Evolutionary conservation across 2,797 vertebrate species (phyloP).

Genomic region (Carduelis carduelis): DNA sequence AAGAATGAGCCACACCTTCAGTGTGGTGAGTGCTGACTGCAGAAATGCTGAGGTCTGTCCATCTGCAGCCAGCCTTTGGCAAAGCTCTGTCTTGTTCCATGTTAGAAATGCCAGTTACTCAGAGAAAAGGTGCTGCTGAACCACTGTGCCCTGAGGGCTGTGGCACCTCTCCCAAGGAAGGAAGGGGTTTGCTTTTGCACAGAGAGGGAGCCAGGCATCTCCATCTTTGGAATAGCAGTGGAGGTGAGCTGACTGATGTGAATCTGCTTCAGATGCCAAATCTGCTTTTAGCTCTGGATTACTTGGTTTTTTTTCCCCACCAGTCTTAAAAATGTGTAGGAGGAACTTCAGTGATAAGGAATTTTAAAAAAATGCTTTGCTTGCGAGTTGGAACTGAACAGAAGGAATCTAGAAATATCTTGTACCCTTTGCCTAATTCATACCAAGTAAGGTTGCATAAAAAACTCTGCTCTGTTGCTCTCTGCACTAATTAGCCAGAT

Average conservation of each 20-base stretch:
- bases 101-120: not conserved
- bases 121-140: not conserved
- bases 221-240: not conserved
- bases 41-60: not conserved
- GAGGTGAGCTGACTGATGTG: not conserved
- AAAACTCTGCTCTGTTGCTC: not conserved
- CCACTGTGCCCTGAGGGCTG: not conserved
- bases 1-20: not conserved
- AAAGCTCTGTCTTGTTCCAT: not conserved
- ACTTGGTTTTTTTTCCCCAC: not conserved
- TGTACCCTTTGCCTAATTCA: not conserved
- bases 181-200: not conserved
- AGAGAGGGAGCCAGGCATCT: not conserved
- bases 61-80: not conserved
- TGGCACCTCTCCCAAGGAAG: not conserved
- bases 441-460: not conserved
- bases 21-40: not conserved
- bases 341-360: not conserved
- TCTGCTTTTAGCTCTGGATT: constrained; percentile 1
- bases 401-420: not conserved
- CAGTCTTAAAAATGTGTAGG: not conserved
- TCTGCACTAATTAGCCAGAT: not conserved
- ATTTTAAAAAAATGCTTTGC: not conserved
- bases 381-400: not conserved
- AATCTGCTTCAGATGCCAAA: not conserved